Evolutionary conservation across 2,113 vertebrate genomes (phyloP).

Genomic region (Odocoileus virginianus): DNA sequence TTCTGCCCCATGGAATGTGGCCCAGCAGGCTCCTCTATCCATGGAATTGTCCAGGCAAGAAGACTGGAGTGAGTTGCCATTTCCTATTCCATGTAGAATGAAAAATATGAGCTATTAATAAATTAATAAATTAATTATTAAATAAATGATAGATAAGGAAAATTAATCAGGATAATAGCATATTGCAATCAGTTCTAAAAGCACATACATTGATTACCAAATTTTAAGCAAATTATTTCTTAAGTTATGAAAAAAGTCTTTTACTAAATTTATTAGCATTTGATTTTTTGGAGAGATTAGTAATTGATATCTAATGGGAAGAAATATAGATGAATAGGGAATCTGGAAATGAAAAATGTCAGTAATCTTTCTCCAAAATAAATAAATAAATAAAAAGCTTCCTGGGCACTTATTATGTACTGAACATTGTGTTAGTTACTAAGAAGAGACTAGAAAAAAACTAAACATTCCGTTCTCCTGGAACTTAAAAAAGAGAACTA

Average conservation of each 20-base stretch:
- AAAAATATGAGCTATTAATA: background rate
- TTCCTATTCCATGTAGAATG: background rate
- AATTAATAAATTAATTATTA: background rate
- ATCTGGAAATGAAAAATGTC: background rate
- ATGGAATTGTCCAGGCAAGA: background rate
- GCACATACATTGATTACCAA: background rate
- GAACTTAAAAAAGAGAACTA: background rate
- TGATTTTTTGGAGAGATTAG: background rate
- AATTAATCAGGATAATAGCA: background rate
- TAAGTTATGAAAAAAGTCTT: background rate
- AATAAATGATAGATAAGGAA: background rate
- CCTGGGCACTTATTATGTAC: background rate
- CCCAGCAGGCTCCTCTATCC: background rate
- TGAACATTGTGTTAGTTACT: background rate
- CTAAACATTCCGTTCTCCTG: background rate
- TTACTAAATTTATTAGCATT: background rate
- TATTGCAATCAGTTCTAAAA: background rate
- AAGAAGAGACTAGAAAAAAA: background rate
- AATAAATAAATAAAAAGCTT: background rate
- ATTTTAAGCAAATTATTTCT: background rate
- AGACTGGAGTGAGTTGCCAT: background rate
- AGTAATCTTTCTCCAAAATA: background rate
- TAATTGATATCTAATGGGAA: background rate
- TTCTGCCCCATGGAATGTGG: background rate
- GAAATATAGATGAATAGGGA: background rate